Base-by-base conservation (phyloP, 2,797 vertebrate genomes). In the Halcyon badia region DNA sequence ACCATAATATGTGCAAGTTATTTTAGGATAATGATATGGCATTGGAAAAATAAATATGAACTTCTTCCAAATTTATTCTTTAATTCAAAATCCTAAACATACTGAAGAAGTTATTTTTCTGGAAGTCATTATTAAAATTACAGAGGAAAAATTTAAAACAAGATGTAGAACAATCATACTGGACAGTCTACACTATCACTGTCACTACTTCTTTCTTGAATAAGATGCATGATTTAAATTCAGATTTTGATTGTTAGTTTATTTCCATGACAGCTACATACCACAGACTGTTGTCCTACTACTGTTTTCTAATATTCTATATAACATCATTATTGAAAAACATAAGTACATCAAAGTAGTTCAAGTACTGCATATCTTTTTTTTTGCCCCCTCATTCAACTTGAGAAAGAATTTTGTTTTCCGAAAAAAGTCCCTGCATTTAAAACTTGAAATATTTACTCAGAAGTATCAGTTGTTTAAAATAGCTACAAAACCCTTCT, bases 281-380 rank as follows among this genome's bases (percentile, higher is more conserved):
- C 21, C 48, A 87, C 30, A 56, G 17, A 42, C 26, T 72, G 17
- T 49, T 77, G 20, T 49, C 25, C 14, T n/a, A 48, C 18, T 30
- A 72, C 20, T 6, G 26, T n/a, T 70, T 87, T 68, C 61, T 58
- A 41, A 10, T 71, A 46, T 12, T 49, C 35, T 68, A 16, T 56
- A 54, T 22, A 82, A 61, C 5, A 8, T 83, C 28, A 48, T 39
- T 84, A 81, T 2, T 19, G 14, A 13, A 87, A 65, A 87, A 61
- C 6, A 11, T 30, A 3, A 66, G 25, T 49, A 87, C 0, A 0
- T 11, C 26, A 4, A 83, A 73, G 12, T 11, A 77, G 18, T 72
- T 86, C 19, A 68, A 61, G 17, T 10, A 41, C 14, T 75, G 30
- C 14, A 66, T 10, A 9, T 28, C 11, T 16, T 41, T 41, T 41